Conservation (phyloP, 53 echinoderm and acorn worm species). For the Temnopleurus reevesii region DNA sequence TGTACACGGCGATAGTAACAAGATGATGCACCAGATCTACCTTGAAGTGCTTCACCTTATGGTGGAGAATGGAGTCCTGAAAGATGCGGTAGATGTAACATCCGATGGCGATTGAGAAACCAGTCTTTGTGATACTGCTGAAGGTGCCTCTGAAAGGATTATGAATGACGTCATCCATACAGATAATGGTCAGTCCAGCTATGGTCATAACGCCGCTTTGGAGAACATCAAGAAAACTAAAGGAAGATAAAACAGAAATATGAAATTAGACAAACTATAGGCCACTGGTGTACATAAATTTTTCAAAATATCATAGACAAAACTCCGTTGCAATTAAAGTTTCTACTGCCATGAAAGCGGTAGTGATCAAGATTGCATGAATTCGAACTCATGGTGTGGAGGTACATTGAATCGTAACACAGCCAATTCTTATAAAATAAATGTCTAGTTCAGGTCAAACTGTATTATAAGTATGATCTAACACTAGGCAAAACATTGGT, state of each 20-base stretch:
- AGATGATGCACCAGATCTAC: constrained; percentile 77
- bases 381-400: too few relatives aligned
- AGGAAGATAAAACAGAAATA: background rate
- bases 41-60: constrained; percentile 68
- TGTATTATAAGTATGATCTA: too few relatives aligned
- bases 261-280: too few relatives aligned
- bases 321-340: too few relatives aligned
- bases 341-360: too few relatives aligned
- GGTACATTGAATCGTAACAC: too few relatives aligned
- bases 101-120: constrained; percentile 76
- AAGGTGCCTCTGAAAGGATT: constrained; percentile 64
- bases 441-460: too few relatives aligned
- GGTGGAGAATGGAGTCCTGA: constrained; percentile 69
- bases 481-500: too few relatives aligned
- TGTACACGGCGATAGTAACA: constrained; percentile 67
- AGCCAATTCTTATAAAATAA: too few relatives aligned
- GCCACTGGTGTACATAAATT: too few relatives aligned
- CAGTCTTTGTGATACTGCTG: constrained; percentile 35
- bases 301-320: too few relatives aligned
- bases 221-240: constrained; percentile 61
- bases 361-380: too few relatives aligned
- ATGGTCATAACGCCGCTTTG: constrained; percentile 52
- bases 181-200: constrained; percentile 57
- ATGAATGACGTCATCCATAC: constrained; percentile 54
- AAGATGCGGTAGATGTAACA: constrained; percentile 71